Conservation (phyloP, 2,888 invertebrate species). For the Amiota minor region DNA sequence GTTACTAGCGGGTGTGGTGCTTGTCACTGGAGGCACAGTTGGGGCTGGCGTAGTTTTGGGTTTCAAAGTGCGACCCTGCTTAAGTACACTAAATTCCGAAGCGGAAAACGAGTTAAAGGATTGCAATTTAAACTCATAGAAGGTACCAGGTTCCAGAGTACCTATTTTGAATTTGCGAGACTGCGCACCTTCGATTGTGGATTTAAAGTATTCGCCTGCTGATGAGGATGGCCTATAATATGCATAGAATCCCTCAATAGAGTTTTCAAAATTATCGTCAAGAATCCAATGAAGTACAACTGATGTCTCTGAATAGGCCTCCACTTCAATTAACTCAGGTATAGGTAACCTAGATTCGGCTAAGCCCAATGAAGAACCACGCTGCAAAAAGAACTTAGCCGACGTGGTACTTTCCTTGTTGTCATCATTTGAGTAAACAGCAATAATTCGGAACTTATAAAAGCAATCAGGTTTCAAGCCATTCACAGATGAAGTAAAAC, state of each 20-base stretch:
- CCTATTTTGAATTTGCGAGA: slow-evolving; percentile 81
- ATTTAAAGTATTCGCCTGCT: slow-evolving; percentile 89
- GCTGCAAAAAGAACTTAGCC: slow-evolving; percentile 76
- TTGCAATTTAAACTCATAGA: slow-evolving; percentile 93
- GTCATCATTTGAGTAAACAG: slow-evolving; percentile 95
- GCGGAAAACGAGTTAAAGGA: slow-evolving; percentile 90
- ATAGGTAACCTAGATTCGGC: slow-evolving; percentile 75
- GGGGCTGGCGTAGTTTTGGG: slow-evolving; percentile 62
- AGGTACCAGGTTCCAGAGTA: slow-evolving; percentile 85
- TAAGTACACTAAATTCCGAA: slow-evolving; percentile 87
- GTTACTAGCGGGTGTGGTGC: slow-evolving; percentile 61
- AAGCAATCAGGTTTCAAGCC: slow-evolving; percentile 67
- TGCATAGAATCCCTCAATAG: slow-evolving; percentile 88
- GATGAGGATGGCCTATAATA: slow-evolving; percentile 89
- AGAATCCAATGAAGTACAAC: slow-evolving; percentile 85
- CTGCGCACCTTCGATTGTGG: slow-evolving; percentile 82
- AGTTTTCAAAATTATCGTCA: slow-evolving; percentile 73
- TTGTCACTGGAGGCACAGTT: slow-evolving; percentile 57
- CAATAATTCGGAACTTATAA: slow-evolving; percentile 88
- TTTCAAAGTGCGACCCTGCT: slow-evolving; percentile 79
- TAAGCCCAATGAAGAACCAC: slow-evolving; percentile 64
- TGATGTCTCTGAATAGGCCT: slow-evolving; percentile 81
- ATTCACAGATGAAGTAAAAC: slow-evolving; percentile 71
- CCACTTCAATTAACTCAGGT: slow-evolving; percentile 79
- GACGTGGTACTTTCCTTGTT: slow-evolving; percentile 84